Percentiles rank a stretch among this genome's conserved stretches.
Evolutionary conservation across 1,140 invertebrate genomes (phyloP).

Genomic region (Drosophila miranda): DNA sequence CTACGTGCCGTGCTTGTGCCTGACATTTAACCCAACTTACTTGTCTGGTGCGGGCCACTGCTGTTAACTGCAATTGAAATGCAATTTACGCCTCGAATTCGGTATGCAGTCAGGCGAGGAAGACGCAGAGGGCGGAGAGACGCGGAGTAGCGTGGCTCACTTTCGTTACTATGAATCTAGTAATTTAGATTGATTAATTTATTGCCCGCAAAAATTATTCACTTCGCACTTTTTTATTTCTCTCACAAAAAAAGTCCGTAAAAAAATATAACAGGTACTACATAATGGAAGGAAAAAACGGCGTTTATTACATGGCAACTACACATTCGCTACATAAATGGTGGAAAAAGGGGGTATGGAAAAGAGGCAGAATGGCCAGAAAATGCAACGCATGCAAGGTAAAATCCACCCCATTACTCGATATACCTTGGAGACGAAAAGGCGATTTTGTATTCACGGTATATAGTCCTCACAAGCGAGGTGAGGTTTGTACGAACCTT

Average conservation of each 20-base stretch:
- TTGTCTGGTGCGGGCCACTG: conserved; percentile 25
- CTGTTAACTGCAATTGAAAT: conserved; percentile 36
- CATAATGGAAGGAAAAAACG: no score
- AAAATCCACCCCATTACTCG: no score
- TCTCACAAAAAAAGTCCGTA: conserved; percentile 25
- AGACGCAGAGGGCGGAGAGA: neutral
- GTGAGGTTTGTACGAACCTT: no score
- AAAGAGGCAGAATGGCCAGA: no score
- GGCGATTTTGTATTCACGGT: no score
- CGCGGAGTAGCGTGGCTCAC: neutral
- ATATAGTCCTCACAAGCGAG: no score
- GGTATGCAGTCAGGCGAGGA: conserved; percentile 5
- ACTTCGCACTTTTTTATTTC: conserved; percentile 12
- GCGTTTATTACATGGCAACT: no score
- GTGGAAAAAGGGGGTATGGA: no score
- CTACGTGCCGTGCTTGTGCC: conserved; percentile 20
- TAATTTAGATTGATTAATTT: neutral
- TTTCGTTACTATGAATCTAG: conserved; percentile 25
- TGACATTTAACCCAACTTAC: conserved; percentile 25
- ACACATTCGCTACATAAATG: no score
- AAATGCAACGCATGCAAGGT: no score
- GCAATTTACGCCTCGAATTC: conserved; percentile 43
- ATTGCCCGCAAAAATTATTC: neutral
- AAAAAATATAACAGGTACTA: no score
- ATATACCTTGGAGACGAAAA: no score